Base-by-base conservation (phyloP, 2,113 vertebrate genomes). In the Thunnus thynnus region DNA sequence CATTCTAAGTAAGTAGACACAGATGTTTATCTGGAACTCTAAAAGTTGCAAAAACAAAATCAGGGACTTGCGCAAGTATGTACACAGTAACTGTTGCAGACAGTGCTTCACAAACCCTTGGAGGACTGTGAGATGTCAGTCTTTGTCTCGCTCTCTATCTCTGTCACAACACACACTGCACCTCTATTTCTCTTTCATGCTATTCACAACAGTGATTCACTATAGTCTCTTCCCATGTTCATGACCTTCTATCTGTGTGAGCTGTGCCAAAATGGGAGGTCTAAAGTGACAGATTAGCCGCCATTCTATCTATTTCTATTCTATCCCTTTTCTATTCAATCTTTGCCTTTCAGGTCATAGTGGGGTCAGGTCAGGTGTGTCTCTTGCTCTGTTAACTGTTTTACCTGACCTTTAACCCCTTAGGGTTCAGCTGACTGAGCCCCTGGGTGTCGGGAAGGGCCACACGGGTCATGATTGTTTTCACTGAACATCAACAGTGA, bases 401-500 rank as follows among this genome's bases (percentile, higher is more conserved):
- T 86, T 44, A 84, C 81, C 51, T 58, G 63, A 92, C 90, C 90
- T 92, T 84, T 91, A 72, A 92, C 87, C 91, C 80, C 68, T 27
- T 5, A 64, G 72, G 78, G 89, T 78, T 90, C 46, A 75, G 76
- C 61, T 74, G 81, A 62, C 71, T 36, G 12, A 68, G 51, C 60
- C 86, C 63, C 47, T n/a, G 63, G 64, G 85, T 80, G 88, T 85
- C 78, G 64, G 61, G 46, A n/a, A 27, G 88, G 86, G 76, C 74
- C 13, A 27, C 13, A 3, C 36, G 74, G 92, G 91, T 93, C 92
- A 89, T 13, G 80, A 87, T 61, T 91, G 91, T 93, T 92, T 94
- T 92, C 77, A 64, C 83, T 91, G 79, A 80, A 82, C 90, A 91
- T 91, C 90, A 91, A 79, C 60, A 83, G 78, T 87, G 89, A 93